Conservation (phyloP, 1,140 invertebrate species). For the Sinonovacula constricta region DNA sequence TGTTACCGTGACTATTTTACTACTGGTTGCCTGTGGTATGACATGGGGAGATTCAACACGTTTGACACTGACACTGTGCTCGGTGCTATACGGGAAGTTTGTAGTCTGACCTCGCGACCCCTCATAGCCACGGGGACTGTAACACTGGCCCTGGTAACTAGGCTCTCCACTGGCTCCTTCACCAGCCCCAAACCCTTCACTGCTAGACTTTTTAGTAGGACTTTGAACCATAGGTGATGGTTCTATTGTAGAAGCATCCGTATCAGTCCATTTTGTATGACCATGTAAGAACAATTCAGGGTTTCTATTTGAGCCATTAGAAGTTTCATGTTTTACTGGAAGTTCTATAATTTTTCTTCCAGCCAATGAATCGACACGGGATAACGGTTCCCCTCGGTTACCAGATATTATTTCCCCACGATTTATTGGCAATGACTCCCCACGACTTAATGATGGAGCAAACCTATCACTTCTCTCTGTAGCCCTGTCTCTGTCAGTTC, state of each 20-base stretch:
- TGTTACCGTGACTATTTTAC: slow-evolving; percentile 63
- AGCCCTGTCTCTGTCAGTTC: too few relatives aligned
- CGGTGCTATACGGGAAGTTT: slow-evolving; percentile 3
- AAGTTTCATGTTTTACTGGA: slow-evolving; percentile 36
- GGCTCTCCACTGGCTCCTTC: slow-evolving; percentile 1
- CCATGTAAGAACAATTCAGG: slow-evolving; percentile 6
- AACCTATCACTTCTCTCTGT: background rate
- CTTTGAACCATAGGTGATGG: slow-evolving; percentile 47
- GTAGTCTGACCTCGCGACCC: slow-evolving; percentile 5
- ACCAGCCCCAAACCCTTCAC: slow-evolving; percentile 14
- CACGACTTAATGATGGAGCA: background rate
- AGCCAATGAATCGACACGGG: slow-evolving; percentile 13
- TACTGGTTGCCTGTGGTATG: slow-evolving; percentile 36
- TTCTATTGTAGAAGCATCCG: slow-evolving; percentile 11
- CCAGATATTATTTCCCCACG: too few relatives aligned
- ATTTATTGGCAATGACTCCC: too few relatives aligned
- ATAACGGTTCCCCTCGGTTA: too few relatives aligned
- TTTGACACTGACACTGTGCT: slow-evolving; percentile 40
- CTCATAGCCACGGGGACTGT: slow-evolving; percentile 59
- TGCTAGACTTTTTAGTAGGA: slow-evolving; percentile 18
- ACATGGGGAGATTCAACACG: slow-evolving; percentile 32
- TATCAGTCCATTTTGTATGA: slow-evolving; percentile 16
- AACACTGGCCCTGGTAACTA: slow-evolving; percentile 44
- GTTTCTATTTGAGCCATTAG: background rate
- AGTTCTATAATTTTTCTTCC: slow-evolving; percentile 36